These are phyloP conservation scores for Ochotona curzoniae DNA, from an alignment of 2,113 vertebrate species.

Conservation along the genomic window DNA sequence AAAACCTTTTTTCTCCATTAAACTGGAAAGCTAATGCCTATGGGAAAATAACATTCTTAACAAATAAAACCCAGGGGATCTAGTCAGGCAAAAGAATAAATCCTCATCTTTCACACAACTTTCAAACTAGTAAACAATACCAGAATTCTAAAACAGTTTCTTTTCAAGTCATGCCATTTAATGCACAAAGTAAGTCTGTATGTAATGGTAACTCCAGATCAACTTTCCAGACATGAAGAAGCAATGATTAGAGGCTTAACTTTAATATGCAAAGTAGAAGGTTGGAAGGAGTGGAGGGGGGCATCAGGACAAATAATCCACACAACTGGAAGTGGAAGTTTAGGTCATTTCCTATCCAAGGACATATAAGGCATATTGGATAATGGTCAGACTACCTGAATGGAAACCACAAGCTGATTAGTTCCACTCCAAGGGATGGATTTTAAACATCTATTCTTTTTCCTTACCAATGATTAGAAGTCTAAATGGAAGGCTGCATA, in stretches of 20 bases:
- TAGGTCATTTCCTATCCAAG: constrained; percentile 79
- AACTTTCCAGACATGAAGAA: constrained; percentile 65
- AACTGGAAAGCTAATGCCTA: constrained; percentile 15
- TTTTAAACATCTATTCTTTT: constrained; percentile 60
- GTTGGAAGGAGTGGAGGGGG: constrained; percentile 30
- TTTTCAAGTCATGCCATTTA: constrained; percentile 68
- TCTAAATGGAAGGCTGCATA: constrained; percentile 60
- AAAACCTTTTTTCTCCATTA: not conserved
- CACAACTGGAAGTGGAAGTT: constrained; percentile 76
- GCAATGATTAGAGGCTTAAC: constrained; percentile 74
- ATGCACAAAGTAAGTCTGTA: constrained; percentile 49
- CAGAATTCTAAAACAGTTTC: constrained; percentile 68
- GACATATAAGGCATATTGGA: constrained; percentile 33
- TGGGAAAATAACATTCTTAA: constrained; percentile 70
- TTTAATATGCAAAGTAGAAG: constrained; percentile 72
- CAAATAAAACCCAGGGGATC: constrained; percentile 70
- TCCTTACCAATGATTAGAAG: constrained; percentile 74
- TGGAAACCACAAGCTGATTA: constrained; percentile 81
- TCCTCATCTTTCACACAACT: constrained; percentile 63
- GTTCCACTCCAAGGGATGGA: constrained; percentile 62
- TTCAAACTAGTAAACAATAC: constrained; percentile 72
- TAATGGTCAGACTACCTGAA: constrained; percentile 80
- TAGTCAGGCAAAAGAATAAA: constrained; percentile 42
- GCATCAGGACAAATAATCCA: constrained; percentile 75
- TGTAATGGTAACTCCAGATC: constrained; percentile 73